Conservation (phyloP, 1,140 invertebrate species). For the Drosophila sproati region DNA sequence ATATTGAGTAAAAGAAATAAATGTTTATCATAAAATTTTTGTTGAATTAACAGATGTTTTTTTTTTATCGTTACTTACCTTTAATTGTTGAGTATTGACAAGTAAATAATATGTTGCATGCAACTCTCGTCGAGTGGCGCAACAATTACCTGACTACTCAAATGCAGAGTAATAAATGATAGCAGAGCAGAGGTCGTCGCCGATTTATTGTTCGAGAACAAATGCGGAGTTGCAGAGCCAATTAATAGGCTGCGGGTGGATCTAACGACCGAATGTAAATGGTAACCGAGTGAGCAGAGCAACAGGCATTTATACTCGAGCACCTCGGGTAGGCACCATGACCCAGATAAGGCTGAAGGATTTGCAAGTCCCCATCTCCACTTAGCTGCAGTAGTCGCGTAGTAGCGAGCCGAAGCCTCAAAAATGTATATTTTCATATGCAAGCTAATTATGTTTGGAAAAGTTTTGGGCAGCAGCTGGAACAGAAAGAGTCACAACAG, state of each 20-base stretch:
- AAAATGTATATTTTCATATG: conserved; percentile 78
- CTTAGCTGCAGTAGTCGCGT: conserved; percentile 8
- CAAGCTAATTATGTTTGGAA: conserved; percentile 67
- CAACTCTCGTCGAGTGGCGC: not conserved
- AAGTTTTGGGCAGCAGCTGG: conserved; percentile 72
- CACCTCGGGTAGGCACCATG: not conserved
- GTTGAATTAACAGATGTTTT: too few species aligned
- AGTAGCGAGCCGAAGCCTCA: conserved; percentile 58
- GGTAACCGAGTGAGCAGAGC: conserved; percentile 20
- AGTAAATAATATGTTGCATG: not conserved
- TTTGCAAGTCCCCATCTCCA: not conserved
- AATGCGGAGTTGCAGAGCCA: conserved; percentile 6
- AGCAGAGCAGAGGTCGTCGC: conserved; percentile 1
- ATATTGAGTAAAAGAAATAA: too few species aligned
- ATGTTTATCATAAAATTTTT: too few species aligned
- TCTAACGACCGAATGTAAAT: conserved; percentile 26
- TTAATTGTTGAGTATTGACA: conserved; percentile 28
- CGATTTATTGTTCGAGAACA: not conserved
- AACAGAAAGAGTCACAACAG: conserved; percentile 36
- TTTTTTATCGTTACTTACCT: conserved; percentile 1
- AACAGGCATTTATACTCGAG: conserved; percentile 43
- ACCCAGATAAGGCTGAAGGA: conserved; percentile 19
- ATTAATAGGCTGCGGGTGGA: conserved; percentile 24
- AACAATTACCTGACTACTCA: not conserved
- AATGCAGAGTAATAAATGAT: conserved; percentile 19